Evolutionary conservation across 92 coral and sea anemone species (phyloP).

Genomic region (Porites cylindrica): DNA sequence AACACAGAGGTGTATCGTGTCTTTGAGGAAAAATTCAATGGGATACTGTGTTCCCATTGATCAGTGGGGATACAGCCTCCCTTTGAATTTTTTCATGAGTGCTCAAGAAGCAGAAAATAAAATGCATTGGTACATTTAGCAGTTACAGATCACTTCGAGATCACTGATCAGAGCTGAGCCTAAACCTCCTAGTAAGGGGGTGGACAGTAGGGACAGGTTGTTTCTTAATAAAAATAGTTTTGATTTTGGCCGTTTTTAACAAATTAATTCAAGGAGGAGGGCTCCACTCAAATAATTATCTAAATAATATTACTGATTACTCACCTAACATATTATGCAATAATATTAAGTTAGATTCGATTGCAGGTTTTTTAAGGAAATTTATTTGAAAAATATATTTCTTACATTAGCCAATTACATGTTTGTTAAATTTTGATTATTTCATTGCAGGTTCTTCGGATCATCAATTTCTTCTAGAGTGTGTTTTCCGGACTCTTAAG

Average conservation of each 20-base stretch:
- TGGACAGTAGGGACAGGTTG: neutral
- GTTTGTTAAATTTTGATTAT: conserved; percentile 8
- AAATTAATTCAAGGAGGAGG: neutral
- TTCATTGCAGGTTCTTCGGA: conserved; percentile 36
- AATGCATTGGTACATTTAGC: neutral
- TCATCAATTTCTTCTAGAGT: conserved; percentile 45
- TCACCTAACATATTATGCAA: conserved; percentile 13
- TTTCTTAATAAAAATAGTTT: no score
- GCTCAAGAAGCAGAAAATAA: no score
- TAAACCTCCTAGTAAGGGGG: conserved; percentile 10
- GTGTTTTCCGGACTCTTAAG: conserved; percentile 52
- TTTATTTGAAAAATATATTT: neutral
- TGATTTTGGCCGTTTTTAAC: no score
- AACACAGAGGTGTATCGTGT: no score
- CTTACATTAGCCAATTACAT: conserved; percentile 1
- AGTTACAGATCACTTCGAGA: no score
- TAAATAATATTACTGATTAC: conserved; percentile 4
- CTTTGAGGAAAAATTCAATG: no score
- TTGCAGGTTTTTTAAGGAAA: neutral
- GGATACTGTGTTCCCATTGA: no score
- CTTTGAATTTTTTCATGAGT: no score
- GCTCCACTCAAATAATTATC: conserved; percentile 23
- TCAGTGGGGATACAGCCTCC: no score
- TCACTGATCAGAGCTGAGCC: conserved; percentile 12
- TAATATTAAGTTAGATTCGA: neutral